Evolutionary conservation across 2,113 vertebrate species (phyloP), one percentile per base, ranked within the genome.

Genomic region (Hirundichthys speculiger): DNA sequence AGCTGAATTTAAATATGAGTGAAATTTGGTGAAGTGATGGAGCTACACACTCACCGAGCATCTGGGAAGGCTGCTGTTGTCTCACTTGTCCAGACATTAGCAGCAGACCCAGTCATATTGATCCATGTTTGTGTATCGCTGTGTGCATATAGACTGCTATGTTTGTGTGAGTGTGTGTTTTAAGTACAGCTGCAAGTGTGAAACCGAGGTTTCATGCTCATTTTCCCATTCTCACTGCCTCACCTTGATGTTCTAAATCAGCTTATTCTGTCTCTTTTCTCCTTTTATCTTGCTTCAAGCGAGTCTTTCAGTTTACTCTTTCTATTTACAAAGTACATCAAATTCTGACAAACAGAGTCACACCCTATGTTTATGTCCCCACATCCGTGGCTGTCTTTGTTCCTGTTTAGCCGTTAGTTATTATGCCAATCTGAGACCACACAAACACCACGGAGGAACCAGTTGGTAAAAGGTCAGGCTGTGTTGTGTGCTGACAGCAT

Each of bases 391-490:
- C 38, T 51, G 41, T 64, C 27, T 47, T 73, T 66, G 45, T 55
- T 74, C 51, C 76, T 75, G 43, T 74, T 77, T 50, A 63, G 57
- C 69, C 63, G 82, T 86, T 77, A 83, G 73, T 86, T 84, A 87
- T 77, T 55, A 79, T 77, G 77, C 77, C 86, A 79, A 70, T 70
- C 73, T 56, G 45, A 83, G 75, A 62, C 69, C 67, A 56, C 77
- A 70, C 78, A 85, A 62, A 79, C 59, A 40, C 53, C 63, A 61
- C 8, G 60, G 43, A 69, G 63, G 46, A 80, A 76, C 70, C 80
- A 79, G 84, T 88, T 79, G 87, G 75, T 84, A 84, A 90, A 90
- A 90, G 87, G 89, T 86, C 89, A 89, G 86, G 50, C 69, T 76
- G 77, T 84, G 86, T 83, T 78, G 67, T 79, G 73, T 47, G 82